Percentiles rank a stretch among this genome's conserved stretches.
Evolutionary conservation across 2,797 vertebrate genomes (phyloP).

Genomic region (Pseudopleuronectes americanus): DNA sequence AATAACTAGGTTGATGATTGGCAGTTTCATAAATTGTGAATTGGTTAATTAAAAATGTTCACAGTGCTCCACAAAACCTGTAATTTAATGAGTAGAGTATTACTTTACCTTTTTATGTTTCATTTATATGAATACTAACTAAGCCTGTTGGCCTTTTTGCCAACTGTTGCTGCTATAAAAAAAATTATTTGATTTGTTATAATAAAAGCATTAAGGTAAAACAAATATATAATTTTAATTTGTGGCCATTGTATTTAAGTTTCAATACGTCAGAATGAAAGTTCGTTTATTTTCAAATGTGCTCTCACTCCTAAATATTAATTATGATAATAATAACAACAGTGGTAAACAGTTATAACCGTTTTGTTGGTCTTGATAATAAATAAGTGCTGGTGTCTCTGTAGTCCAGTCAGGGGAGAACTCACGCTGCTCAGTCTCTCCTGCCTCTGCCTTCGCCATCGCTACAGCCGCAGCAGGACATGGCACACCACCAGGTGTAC

Average conservation of each 20-base stretch:
- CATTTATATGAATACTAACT: too few relatives aligned
- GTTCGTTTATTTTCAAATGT: background rate
- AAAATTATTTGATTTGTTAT: too few relatives aligned
- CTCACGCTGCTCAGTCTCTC: constrained; percentile 92
- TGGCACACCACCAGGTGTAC: constrained; percentile 90
- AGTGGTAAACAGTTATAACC: background rate
- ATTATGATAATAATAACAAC: too few relatives aligned
- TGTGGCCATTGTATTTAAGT: constrained; percentile 8
- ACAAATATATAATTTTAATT: background rate
- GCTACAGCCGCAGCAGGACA: constrained; percentile 97
- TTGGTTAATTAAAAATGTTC: background rate
- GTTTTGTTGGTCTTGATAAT: constrained; percentile 19
- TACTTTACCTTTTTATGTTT: too few relatives aligned
- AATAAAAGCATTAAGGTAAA: too few relatives aligned
- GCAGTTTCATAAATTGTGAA: constrained; percentile 1
- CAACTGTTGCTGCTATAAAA: background rate
- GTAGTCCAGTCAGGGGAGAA: constrained; percentile 91
- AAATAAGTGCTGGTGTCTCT: constrained; percentile 45
- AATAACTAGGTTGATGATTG: background rate
- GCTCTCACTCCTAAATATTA: background rate
- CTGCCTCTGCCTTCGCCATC: constrained; percentile 96
- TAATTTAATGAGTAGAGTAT: background rate
- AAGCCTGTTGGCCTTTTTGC: too few relatives aligned
- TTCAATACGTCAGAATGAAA: constrained; percentile 10
- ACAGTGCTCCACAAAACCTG: background rate